A percentile compares a stretch with the other conserved stretches of the same genome.
These are phyloP conservation scores for Sturnira hondurensis DNA, from an alignment of 2,113 vertebrate species.

Conservation along the genomic window DNA sequence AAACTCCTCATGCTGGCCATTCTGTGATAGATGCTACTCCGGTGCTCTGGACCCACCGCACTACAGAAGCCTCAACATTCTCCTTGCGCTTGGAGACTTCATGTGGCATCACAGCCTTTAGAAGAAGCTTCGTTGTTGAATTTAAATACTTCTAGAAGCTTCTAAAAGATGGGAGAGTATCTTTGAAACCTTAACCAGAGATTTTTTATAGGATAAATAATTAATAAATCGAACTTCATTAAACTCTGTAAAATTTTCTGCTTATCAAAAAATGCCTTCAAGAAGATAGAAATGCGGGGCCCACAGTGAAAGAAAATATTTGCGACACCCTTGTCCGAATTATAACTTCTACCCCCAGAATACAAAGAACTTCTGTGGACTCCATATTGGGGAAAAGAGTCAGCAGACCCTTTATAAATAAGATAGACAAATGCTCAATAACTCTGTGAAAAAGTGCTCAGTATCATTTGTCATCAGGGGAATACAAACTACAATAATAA, in stretches of 20 bases:
- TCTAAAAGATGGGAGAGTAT: neutral
- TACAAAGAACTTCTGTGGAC: neutral
- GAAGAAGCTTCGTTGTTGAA: neutral
- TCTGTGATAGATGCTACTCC: constrained; percentile 76
- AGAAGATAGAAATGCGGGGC: neutral
- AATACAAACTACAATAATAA: neutral
- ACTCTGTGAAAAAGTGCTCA: neutral
- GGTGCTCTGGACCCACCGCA: constrained; percentile 66
- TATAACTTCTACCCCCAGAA: neutral
- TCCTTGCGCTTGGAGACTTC: too few species aligned
- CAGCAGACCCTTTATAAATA: neutral
- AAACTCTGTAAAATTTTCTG: neutral
- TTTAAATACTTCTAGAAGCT: neutral
- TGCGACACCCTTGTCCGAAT: neutral
- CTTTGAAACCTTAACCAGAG: neutral
- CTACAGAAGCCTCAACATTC: constrained; percentile 60
- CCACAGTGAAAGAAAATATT: neutral
- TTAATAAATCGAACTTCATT: neutral
- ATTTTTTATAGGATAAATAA: neutral
- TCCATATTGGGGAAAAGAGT: neutral
- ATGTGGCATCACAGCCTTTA: neutral
- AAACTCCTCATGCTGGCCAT: constrained; percentile 76
- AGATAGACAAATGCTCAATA: neutral
- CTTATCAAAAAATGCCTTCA: neutral
- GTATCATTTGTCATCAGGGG: neutral